Evolutionary conservation across 2,113 vertebrate species (phyloP), one percentile per base, ranked within the genome.

Genomic region (Caloenas nicobarica): DNA sequence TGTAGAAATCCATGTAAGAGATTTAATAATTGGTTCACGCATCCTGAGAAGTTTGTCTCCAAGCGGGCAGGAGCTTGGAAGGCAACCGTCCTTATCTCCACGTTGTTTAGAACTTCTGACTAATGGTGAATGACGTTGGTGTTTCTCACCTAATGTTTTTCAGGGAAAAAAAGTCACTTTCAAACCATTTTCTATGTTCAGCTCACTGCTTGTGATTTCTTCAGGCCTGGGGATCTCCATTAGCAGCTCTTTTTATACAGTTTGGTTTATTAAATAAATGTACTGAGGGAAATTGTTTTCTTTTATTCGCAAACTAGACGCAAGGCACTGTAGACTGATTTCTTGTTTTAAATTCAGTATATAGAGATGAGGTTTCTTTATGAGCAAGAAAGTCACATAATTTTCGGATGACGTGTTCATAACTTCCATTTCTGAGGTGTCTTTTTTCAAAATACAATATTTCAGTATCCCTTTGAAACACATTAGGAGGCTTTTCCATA

Each of bases 251-350:
- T 23, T 77, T 91, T 95, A 89, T 81, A 89, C 11, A 76, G 57
- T 94, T 96, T 94, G 95, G 50, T 94, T 95, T 97, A 97, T 97
- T 96, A 97, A 97, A 96, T 95, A 92, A 95, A 93, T 66, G 22
- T 91, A 96, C 95, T 87, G 84, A 94, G 91, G 92, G 88, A 96
- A 97, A 97, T 97, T 0, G 89, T 94, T 93, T 97, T 81, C 56
- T 91, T 97, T 83, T 88, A 95, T 96, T 97, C 56, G 29, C 82
- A 95, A 66, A 81, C 81, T 89, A 95, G 79, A 93, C 80, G 94
- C 83, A 92, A 83, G 72, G 24, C 79, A 86, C 38, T 86, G 36
- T 48, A 93, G 85, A 89, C 85, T 84, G 91, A 92, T 93, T 70
- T 70, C 88, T 97, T 96, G 34, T 85, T 94, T 95, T 83, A 93